These are phyloP conservation scores for Hyppa rectilinea DNA, from an alignment of 2,888 invertebrate genomes.

Conservation along the genomic window DNA sequence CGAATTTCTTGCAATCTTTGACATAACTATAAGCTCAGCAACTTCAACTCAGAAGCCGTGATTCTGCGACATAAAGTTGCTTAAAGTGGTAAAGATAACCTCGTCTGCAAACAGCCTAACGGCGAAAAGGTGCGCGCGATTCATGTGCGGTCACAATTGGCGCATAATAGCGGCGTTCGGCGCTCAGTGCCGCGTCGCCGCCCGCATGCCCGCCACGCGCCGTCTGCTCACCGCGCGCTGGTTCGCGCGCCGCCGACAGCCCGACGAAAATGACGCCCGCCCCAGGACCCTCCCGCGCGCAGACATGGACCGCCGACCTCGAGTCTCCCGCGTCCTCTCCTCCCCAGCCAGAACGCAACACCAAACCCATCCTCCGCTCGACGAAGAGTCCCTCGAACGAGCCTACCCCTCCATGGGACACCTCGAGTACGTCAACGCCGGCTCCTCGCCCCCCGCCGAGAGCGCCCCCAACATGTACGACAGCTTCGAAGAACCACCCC, in stretches of 20 bases:
- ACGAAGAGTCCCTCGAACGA: slow-evolving; percentile 91
- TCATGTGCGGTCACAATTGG: slow-evolving; percentile 80
- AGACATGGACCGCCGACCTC: slow-evolving; percentile 80
- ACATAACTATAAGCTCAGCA: neutral
- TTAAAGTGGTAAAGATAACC: slow-evolving; percentile 27
- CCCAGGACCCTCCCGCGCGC: slow-evolving; percentile 73
- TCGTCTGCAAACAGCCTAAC: slow-evolving; percentile 70
- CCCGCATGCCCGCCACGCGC: slow-evolving; percentile 86
- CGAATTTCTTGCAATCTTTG: neutral
- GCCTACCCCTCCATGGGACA: slow-evolving; percentile 92
- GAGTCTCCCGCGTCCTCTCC: slow-evolving; percentile 81
- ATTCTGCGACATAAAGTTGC: slow-evolving; percentile 12
- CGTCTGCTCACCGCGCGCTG: slow-evolving; percentile 84
- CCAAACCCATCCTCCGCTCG: slow-evolving; percentile 70
- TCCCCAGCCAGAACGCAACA: slow-evolving; percentile 66
- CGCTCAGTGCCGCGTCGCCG: slow-evolving; percentile 78
- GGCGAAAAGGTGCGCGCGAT: slow-evolving; percentile 78
- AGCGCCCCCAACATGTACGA: slow-evolving; percentile 95
- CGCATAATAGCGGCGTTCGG: slow-evolving; percentile 77
- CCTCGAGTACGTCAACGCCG: slow-evolving; percentile 95
- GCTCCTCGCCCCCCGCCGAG: slow-evolving; percentile 95
- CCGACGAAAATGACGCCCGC: slow-evolving; percentile 73
- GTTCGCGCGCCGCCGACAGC: slow-evolving; percentile 78
- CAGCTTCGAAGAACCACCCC: slow-evolving; percentile 94
- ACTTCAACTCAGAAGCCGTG: neutral